Percentiles rank a stretch among this genome's conserved stretches.
phyloP scores from a whole-genome alignment of 2,888 invertebrate genomes.

The Rhamnusium bicolor region DNA sequence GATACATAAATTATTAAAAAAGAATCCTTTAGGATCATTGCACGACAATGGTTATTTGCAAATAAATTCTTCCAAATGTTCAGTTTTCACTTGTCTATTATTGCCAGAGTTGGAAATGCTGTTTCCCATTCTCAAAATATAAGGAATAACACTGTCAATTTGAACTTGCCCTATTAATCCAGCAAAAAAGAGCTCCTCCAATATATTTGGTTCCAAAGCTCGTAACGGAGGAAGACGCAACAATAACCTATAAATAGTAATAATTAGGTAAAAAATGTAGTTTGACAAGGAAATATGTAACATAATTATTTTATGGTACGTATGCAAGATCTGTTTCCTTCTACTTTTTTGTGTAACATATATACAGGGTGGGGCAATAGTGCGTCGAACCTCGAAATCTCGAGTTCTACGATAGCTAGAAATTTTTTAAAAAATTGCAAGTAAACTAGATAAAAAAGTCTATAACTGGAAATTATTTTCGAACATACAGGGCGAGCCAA shows the following conservation, averaged over 20 bases:
- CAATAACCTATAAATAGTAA: constrained; percentile 72
- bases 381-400: too few species aligned
- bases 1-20: constrained; percentile 36
- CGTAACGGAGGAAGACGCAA: constrained; percentile 82
- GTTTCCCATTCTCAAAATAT: constrained; percentile 80
- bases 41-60: constrained; percentile 58
- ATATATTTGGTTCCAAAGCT: constrained; percentile 81
- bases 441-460: too few species aligned
- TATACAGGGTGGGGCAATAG: too few species aligned
- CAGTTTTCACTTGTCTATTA: constrained; percentile 66
- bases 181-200: constrained; percentile 95
- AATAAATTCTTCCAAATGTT: constrained; percentile 64
- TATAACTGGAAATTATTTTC: too few species aligned
- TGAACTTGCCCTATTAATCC: constrained; percentile 93
- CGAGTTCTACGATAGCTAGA: too few species aligned
- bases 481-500: too few species aligned
- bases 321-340: too few species aligned
- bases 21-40: constrained; percentile 44
- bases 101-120: constrained; percentile 54
- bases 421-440: too few species aligned
- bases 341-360: too few species aligned
- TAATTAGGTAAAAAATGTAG: background rate
- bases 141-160: constrained; percentile 96
- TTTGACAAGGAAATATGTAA: too few species aligned
- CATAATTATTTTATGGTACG: too few species aligned